phyloP scores from a whole-genome alignment of 2,797 vertebrate genomes.

The Paedocypris micromegethes region DNA sequence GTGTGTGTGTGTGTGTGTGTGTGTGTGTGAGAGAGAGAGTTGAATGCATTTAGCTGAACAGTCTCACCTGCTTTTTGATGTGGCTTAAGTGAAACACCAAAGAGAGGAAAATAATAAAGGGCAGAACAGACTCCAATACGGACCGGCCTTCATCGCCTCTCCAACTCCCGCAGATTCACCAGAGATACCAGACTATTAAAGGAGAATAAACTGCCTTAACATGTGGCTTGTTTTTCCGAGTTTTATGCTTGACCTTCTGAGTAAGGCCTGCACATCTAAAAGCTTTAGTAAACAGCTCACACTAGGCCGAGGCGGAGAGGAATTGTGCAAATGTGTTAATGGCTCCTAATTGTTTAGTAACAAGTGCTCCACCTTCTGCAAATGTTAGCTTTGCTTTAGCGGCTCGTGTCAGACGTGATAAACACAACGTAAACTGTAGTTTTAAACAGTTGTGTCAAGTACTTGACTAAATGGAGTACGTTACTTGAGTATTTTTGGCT shows the following conservation, averaged over 20 bases:
- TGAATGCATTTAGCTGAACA: slow-evolving; percentile 15
- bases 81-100: slow-evolving; percentile 15
- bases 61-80: slow-evolving; percentile 28
- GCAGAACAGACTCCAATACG: too few species aligned
- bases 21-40: slow-evolving; percentile 8
- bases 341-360: slow-evolving; percentile 2
- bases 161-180: too few species aligned
- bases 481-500: too few species aligned
- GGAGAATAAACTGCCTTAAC: too few species aligned
- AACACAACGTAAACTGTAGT: neutral
- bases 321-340: slow-evolving; percentile 12
- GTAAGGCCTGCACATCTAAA: neutral
- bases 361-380: slow-evolving; percentile 19
- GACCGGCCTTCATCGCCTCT: too few species aligned
- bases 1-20: slow-evolving; percentile 12
- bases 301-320: neutral
- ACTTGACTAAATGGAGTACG: too few species aligned
- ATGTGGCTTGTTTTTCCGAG: too few species aligned
- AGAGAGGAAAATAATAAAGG: neutral
- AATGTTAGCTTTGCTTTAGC: neutral
- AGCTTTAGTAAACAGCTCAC: slow-evolving; percentile 15
- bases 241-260: neutral
- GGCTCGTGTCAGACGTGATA: neutral
- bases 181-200: too few species aligned
- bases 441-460: too few species aligned